These are phyloP conservation scores for Drosophila elegans DNA, from an alignment of 1,140 invertebrate genomes.

Conservation along the genomic window DNA sequence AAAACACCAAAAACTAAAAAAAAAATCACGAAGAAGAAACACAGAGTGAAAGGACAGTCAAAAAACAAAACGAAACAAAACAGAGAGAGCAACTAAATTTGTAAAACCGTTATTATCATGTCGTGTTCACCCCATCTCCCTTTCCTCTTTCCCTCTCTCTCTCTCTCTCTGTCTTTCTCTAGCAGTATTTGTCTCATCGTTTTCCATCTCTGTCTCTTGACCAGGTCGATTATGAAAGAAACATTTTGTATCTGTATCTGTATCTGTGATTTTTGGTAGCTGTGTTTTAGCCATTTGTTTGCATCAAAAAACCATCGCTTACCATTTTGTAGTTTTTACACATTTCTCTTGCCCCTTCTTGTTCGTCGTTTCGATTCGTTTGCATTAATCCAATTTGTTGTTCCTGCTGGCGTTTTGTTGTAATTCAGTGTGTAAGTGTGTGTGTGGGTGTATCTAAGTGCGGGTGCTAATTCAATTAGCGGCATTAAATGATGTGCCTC, in stretches of 20 bases:
- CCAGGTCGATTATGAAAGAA: constrained; percentile 47
- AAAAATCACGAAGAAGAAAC: constrained; percentile 17
- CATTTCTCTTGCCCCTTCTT: constrained; percentile 32
- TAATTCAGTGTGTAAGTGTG: background rate
- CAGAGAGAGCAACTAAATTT: constrained; percentile 38
- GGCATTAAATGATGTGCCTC: constrained; percentile 25
- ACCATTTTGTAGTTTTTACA: constrained; percentile 43
- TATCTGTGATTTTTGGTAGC: constrained; percentile 19
- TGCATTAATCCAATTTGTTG: constrained; percentile 75
- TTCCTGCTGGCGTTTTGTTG: constrained; percentile 20
- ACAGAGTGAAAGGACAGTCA: constrained; percentile 23
- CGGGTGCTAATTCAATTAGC: constrained; percentile 70
- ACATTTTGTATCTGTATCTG: constrained; percentile 23
- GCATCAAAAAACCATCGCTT: constrained; percentile 45
- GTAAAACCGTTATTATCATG: constrained; percentile 51
- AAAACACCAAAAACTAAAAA: constrained; percentile 12
- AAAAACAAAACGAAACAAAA: constrained; percentile 10
- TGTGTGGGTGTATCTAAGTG: constrained; percentile 4
- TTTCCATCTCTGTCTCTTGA: constrained; percentile 13
- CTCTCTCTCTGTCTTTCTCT: background rate
- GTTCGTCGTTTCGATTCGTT: constrained; percentile 34
- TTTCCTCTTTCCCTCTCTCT: too few relatives aligned
- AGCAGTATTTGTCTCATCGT: background rate
- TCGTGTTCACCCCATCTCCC: constrained; percentile 26
- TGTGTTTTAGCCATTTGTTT: constrained; percentile 40